Evolutionary conservation across 2,113 vertebrate genomes (phyloP), one percentile per base, ranked within the genome.

Genomic region (Eulacestoma nigropectus): DNA sequence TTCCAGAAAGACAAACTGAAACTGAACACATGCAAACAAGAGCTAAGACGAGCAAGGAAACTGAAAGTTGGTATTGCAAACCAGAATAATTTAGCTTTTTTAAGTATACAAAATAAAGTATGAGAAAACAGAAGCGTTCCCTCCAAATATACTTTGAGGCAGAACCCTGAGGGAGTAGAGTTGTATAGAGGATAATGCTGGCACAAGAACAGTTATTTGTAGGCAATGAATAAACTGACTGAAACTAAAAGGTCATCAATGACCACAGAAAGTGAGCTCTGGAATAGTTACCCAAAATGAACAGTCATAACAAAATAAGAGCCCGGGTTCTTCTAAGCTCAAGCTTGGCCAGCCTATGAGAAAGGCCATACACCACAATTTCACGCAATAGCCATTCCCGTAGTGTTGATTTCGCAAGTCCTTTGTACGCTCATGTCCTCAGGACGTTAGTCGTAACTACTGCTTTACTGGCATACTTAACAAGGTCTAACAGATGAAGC

Each of bases 1-100:
- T 25, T 85, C 46, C 42, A 72, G 41, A 89, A 94, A 81, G 12
- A 81, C 55, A 69, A 93, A 83, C 42, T 86, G 94, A 92, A 95
- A 95, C 68, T 62, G 12, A 94, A 79, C 75, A 90, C 41, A 21
- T 62, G 50, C 53, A 88, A 53, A 73, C 12, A 80, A 83, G 32
- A 59, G 8, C 37, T 69, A 57, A 16, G 32, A 94, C 33, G 5
- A 88, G 59, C 37, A 76, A 33, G 7, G 78, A 95, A 93, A 92
- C 82, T 53, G 39, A 92, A 84, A 95, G 50, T 2, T 2, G 1
- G 41, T 47, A 33, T 42, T 63, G 55, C 9, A 69, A 60, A 53
- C 8, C 53, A 53, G 11, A 75, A 56, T 3, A 69, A 73, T 25
- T 55, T 27, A 47, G 19, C 4, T 35, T 64, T 49, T 29, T 77